Base-by-base conservation (phyloP, 2,797 vertebrate genomes). In the Uromys caudimaculatus region DNA sequence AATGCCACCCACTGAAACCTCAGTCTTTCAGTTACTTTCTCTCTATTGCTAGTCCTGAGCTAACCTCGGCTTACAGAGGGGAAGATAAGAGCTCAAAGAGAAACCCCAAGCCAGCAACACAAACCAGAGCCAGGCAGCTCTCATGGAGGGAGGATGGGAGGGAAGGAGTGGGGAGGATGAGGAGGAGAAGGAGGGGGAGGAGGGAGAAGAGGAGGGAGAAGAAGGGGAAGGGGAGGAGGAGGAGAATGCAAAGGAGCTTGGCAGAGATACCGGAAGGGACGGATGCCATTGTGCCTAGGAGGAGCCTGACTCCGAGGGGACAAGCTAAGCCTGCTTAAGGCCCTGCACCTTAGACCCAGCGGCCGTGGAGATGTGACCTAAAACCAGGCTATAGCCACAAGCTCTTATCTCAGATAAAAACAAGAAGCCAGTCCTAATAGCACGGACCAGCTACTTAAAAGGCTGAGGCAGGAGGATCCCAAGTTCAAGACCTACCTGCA, bases 111-210 rank as follows among this genome's bases (percentile, higher is more conserved):
- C 24, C 52, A n/a, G 27, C 50, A 93, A 56, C 84, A 50, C 3
- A n/a, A 79, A 67, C 10, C 32, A 24, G 11, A 32, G 24, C 50
- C 35, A n/a, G 35, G 4, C 7, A 50, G 47, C n/a, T 50, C 27
- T n/a, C 29, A 0, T 11, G 1, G 10, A 24, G 41, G 44, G 56
- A 24, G 10, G 29, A 32, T 4, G 29, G 35, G 14, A 32, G 23
- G 21, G 19, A 1, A 1, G 19, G 11, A 5, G 19, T 27, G 29
- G 1, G 3, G 0, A 12, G 27, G 11, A 9, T 2, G 23, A 8
- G 2, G 56, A 7, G 4, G 19, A 21, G 19, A 6, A 21, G 5
- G 19, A 24, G 52, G 21, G 73, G 19, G 17, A 14, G 32, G 5
- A 17, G 38, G 17, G 23, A 23, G 12, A 11, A 12, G 38, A 0